These are phyloP conservation scores for Lordiphosa clarofinis DNA, from an alignment of 1,140 invertebrate genomes.

Conservation along the genomic window DNA sequence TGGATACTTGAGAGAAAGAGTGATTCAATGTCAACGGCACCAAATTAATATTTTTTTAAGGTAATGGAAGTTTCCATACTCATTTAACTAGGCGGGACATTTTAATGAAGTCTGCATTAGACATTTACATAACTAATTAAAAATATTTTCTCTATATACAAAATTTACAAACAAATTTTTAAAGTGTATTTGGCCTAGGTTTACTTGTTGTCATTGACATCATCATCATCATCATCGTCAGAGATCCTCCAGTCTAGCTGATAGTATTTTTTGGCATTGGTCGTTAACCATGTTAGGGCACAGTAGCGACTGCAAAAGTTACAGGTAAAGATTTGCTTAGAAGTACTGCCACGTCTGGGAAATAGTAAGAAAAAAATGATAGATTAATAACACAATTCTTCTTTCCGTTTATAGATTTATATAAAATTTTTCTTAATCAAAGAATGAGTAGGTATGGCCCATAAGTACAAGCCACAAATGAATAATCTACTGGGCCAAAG, in stretches of 20 bases:
- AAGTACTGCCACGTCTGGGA: constrained; percentile 63
- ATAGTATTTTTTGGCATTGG: constrained; percentile 65
- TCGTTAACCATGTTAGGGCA: constrained; percentile 52
- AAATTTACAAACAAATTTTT: constrained; percentile 57
- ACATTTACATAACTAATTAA: constrained; percentile 21
- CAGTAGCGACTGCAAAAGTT: constrained; percentile 71
- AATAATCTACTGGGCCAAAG: no score
- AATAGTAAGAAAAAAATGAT: background rate
- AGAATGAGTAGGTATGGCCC: no score
- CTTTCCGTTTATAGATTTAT: no score
- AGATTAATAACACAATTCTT: background rate
- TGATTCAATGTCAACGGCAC: no score
- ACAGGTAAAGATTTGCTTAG: constrained; percentile 72
- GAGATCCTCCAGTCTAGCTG: constrained; percentile 63
- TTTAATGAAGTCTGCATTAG: constrained; percentile 12
- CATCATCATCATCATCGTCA: constrained; percentile 49
- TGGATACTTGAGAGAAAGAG: no score
- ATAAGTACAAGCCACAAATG: no score
- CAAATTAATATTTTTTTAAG: no score
- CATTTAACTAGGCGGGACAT: constrained; percentile 7
- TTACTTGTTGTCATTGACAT: constrained; percentile 6
- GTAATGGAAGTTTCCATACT: constrained; percentile 1
- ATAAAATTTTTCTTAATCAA: no score
- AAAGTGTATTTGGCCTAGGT: constrained; percentile 22
- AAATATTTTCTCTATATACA: constrained; percentile 39